Evolutionary conservation across 2,113 vertebrate genomes (phyloP).

Genomic region (Phoxinus phoxinus): DNA sequence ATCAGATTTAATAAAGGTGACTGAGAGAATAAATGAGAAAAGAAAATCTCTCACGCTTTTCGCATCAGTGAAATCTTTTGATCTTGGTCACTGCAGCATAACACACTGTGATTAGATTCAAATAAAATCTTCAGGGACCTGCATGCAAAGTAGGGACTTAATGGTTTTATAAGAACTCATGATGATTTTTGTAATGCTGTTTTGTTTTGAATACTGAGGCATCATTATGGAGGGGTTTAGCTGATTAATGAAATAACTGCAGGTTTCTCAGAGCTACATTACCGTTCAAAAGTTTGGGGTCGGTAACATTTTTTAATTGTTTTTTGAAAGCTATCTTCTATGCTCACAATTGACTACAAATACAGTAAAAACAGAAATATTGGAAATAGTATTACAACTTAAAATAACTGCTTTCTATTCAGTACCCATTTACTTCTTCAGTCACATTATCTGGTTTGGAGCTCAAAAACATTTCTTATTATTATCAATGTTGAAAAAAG

Average conservation of each 20-base stretch:
- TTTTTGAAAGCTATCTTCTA: no score
- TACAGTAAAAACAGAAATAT: no score
- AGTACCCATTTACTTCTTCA: neutral
- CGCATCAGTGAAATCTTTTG: constrained; percentile 21
- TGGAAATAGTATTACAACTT: no score
- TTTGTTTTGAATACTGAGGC: constrained; percentile 1
- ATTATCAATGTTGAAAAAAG: neutral
- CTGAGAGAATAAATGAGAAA: constrained; percentile 20
- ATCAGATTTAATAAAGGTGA: constrained; percentile 37
- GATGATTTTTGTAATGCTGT: neutral
- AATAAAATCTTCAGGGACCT: neutral
- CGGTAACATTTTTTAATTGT: no score
- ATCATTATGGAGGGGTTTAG: neutral
- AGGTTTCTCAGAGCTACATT: neutral
- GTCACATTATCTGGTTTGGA: neutral
- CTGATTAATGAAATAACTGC: neutral
- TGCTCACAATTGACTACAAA: no score
- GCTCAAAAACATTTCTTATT: neutral
- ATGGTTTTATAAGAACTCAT: neutral
- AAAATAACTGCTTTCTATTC: neutral
- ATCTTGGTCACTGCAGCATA: constrained; percentile 31
- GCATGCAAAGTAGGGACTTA: constrained; percentile 7
- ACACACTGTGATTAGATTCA: constrained; percentile 9
- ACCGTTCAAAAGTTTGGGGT: no score
- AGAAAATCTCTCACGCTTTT: constrained; percentile 8